Percentiles rank a stretch among this genome's conserved stretches.
Conservation (phyloP, 1,140 invertebrate species). For the Nomia melanderi region DNA sequence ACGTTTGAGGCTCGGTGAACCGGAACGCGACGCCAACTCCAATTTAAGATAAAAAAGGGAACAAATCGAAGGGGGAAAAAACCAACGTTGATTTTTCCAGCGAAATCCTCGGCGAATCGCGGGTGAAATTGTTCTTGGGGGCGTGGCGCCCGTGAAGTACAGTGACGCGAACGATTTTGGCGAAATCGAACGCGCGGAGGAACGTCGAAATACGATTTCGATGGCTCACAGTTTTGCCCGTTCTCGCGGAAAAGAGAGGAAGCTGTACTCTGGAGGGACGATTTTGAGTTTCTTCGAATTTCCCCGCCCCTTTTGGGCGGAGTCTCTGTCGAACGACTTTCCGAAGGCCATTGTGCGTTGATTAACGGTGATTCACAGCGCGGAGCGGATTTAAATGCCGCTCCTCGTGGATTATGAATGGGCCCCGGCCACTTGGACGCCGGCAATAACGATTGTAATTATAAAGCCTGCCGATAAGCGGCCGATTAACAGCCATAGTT, state of each 20-base stretch:
- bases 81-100: not conserved
- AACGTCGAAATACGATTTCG: no score
- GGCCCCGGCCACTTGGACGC: slow-evolving; percentile 2
- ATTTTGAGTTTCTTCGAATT: not conserved
- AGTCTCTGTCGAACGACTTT: not conserved
- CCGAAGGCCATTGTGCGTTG: not conserved
- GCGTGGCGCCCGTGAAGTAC: not conserved
- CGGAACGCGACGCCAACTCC: no score
- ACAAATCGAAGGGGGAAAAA: no score
- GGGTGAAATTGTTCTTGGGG: not conserved
- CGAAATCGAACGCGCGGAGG: no score
- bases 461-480: slow-evolving; percentile 19
- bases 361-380: slow-evolving; percentile 21
- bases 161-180: no score
- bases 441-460: slow-evolving; percentile 24
- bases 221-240: no score
- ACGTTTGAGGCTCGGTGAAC: no score
- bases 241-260: no score
- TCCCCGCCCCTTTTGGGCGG: not conserved
- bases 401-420: slow-evolving; percentile 30
- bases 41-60: no score
- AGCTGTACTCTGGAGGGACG: no score
- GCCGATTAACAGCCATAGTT: slow-evolving; percentile 17
- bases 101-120: not conserved
- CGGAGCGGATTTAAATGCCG: not conserved